phyloP scores from a whole-genome alignment of 2,113 vertebrate genomes.

The Antigone vipio region DNA sequence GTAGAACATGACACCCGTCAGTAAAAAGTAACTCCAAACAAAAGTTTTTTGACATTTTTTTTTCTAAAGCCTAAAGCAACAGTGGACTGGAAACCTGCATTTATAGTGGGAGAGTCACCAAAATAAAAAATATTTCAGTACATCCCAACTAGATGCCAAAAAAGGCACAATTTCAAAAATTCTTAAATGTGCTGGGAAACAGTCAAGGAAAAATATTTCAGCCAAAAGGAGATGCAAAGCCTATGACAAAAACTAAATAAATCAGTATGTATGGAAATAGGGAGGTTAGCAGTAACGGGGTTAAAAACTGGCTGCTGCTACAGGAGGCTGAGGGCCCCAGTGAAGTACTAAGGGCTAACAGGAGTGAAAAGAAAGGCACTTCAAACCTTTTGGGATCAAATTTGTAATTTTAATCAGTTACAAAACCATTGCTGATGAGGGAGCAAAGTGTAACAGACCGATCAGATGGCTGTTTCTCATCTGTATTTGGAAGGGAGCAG shows the following conservation, averaged over 20 bases:
- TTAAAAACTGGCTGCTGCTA: not conserved
- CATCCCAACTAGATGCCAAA: not conserved
- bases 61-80: not conserved
- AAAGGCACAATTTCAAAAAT: not conserved
- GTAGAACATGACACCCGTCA: not conserved
- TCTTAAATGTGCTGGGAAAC: not conserved
- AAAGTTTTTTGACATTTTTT: not conserved
- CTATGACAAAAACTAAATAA: not conserved
- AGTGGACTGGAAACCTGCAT: not conserved
- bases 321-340: not conserved
- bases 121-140: not conserved
- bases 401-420: not conserved
- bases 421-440: not conserved
- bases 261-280: not conserved
- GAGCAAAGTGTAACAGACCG: not conserved
- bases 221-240: not conserved
- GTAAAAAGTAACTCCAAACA: not conserved
- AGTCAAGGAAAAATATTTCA: not conserved
- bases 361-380: not conserved
- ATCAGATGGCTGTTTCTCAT: not conserved
- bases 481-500: not conserved
- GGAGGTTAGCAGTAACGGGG: not conserved
- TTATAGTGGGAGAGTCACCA: not conserved
- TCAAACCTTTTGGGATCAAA: not conserved
- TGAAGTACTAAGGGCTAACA: not conserved